phyloP scores from a whole-genome alignment of 2,888 invertebrate genomes.

The Harpalus rubripes region DNA sequence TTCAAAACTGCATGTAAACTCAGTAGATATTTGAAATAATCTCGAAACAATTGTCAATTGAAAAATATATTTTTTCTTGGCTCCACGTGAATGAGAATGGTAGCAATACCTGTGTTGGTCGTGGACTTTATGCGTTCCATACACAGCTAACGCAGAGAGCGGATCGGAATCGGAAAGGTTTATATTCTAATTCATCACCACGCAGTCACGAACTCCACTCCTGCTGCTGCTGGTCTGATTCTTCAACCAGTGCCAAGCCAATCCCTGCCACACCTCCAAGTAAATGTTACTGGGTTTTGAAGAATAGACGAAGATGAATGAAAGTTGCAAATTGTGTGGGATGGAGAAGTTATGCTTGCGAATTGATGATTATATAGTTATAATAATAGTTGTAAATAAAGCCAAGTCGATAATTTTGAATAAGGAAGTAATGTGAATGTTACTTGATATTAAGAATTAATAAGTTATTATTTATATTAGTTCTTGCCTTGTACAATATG shows the following conservation, averaged over 20 bases:
- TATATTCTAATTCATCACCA: slow-evolving; percentile 61
- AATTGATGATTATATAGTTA: no score
- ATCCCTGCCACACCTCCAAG: not conserved
- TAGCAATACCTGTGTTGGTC: not conserved
- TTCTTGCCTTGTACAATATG: no score
- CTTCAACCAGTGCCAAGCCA: not conserved
- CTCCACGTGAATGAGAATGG: slow-evolving; percentile 21
- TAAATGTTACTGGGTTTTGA: slow-evolving; percentile 24
- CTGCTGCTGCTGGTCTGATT: not conserved
- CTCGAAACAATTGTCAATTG: slow-evolving; percentile 5
- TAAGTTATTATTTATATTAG: no score
- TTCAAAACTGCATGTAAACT: no score
- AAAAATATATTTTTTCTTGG: not conserved
- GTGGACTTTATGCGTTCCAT: not conserved
- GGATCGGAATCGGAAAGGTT: slow-evolving; percentile 7
- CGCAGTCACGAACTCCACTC: slow-evolving; percentile 8
- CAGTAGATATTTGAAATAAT: slow-evolving; percentile 7
- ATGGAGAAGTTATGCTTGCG: no score
- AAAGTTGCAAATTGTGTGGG: slow-evolving; percentile 1
- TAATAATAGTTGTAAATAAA: no score
- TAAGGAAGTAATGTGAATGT: no score
- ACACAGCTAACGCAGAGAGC: not conserved
- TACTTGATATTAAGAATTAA: no score
- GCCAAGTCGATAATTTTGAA: no score
- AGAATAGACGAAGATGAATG: slow-evolving; percentile 21